Evolutionary conservation across 2,888 invertebrate genomes (phyloP), one percentile per base, ranked within the genome.

Genomic region (Deroplatys truncata): DNA sequence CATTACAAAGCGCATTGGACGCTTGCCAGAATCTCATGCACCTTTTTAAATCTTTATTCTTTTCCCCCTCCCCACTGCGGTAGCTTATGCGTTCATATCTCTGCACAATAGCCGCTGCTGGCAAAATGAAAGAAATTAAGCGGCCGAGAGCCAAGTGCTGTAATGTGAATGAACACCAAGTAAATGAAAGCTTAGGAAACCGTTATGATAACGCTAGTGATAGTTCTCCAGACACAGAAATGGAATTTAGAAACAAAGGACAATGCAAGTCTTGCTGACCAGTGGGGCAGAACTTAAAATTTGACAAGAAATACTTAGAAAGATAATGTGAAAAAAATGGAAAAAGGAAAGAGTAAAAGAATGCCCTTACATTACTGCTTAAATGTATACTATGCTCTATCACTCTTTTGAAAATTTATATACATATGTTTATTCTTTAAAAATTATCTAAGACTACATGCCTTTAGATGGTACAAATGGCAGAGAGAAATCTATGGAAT

Each of bases 71-170:
- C 56, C 7, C 56, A 72, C 56, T 72, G 56, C 56, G 56, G 56
- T 25, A 72, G 56, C n/a, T 43, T 72, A 29, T 43, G 83, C 43
- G 87, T 87, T 87, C 83, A 87, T 87, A 87, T 87, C 83, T 83
- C 87, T 35, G 43, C 87, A 87, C 56, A 83, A 83, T 83, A 83
- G 87, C 82, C 83, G 28, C 43, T 82, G 87, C 87, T 87, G 87
- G 87, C 87, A 87, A 87, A 87, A 87, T n/a, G 83, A 82, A 35
- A 83, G 83, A 87, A 83, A 87, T 83, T 87, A 87, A 87, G 87
- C 82, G 87, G 35, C 87, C 56, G 9, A 1, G 56, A 72, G 56
- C 56, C 56, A 72, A 72, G 56, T 72, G 56, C 20, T 72, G 5
- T 72, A 72, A 20, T 72, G 56, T 72, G 56, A 72, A 72, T 20